Evolutionary conservation across 2,797 vertebrate genomes (phyloP).

Genomic region (Onychomys leucogaster): DNA sequence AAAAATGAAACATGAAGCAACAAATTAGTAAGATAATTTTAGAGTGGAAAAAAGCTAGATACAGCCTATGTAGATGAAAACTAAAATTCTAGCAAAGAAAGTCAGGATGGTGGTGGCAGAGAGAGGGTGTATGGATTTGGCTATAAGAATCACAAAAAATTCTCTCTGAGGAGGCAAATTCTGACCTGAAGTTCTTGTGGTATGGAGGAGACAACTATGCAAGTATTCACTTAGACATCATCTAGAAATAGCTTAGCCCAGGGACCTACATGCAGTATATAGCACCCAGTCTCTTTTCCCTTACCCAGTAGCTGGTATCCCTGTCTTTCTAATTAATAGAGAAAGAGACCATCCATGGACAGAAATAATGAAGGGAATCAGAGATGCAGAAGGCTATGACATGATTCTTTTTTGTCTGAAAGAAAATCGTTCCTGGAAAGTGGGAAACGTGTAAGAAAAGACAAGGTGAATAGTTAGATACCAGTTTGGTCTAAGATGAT

Average conservation of each 20-base stretch:
- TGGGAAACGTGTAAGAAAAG: neutral
- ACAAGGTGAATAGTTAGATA: neutral
- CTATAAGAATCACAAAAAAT: neutral
- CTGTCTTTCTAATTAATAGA: neutral
- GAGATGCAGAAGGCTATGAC: neutral
- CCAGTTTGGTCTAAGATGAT: neutral
- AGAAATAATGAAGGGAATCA: neutral
- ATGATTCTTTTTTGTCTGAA: neutral
- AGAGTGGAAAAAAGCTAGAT: neutral
- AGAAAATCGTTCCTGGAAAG: neutral
- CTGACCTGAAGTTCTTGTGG: neutral
- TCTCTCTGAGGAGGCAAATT: neutral
- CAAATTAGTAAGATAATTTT: neutral
- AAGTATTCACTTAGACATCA: neutral
- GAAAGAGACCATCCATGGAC: neutral
- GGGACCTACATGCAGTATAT: neutral
- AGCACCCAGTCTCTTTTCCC: neutral
- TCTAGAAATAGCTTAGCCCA: too few species aligned
- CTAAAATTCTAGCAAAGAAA: neutral
- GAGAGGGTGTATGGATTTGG: neutral
- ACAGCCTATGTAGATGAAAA: neutral
- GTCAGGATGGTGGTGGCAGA: neutral
- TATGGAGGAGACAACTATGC: neutral
- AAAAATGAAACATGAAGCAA: neutral
- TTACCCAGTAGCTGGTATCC: neutral